A percentile compares a stretch with the other conserved stretches of the same genome.
These are phyloP conservation scores for Andrena fulva DNA, from an alignment of 2,888 invertebrate genomes.

Conservation along the genomic window DNA sequence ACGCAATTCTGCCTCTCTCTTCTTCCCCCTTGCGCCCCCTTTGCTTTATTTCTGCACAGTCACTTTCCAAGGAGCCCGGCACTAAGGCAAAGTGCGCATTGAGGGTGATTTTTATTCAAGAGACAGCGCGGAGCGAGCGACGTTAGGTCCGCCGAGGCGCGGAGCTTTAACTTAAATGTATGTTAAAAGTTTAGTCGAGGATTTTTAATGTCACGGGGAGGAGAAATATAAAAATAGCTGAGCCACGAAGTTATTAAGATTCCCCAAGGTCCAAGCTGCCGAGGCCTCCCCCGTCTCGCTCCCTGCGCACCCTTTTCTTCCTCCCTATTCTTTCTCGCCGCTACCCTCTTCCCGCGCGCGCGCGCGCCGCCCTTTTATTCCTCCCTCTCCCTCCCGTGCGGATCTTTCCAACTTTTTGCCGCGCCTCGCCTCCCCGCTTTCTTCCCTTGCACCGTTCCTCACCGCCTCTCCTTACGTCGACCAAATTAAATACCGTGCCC, in stretches of 20 bases:
- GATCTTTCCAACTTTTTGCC: conserved; percentile 39
- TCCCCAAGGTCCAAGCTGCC: conserved; percentile 75
- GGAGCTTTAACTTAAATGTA: conserved; percentile 82
- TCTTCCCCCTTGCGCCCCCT: conserved; percentile 49
- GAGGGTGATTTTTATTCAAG: conserved; percentile 84
- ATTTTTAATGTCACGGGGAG: conserved; percentile 81
- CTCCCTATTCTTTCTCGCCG: conserved; percentile 16
- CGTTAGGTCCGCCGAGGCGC: conserved; percentile 56
- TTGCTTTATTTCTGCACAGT: conserved; percentile 67
- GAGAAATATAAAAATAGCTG: conserved; percentile 81
- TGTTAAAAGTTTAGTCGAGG: conserved; percentile 82
- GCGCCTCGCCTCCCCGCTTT: conserved; percentile 30
- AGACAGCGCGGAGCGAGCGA: conserved; percentile 78
- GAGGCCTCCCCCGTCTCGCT: conserved; percentile 66
- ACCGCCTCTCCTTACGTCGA: conserved; percentile 66
- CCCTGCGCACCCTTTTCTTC: conserved; percentile 33
- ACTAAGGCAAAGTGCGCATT: conserved; percentile 82
- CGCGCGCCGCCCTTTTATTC: background rate
- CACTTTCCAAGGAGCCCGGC: conserved; percentile 73
- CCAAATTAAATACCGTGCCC: conserved; percentile 76
- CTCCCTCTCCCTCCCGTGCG: conserved; percentile 28
- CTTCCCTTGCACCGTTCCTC: conserved; percentile 35
- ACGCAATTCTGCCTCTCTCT: conserved; percentile 40
- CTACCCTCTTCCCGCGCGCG: background rate
- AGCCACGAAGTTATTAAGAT: conserved; percentile 78